phyloP scores from a whole-genome alignment of 2,113 vertebrate genomes.

The Eulemur rufifrons region DNA sequence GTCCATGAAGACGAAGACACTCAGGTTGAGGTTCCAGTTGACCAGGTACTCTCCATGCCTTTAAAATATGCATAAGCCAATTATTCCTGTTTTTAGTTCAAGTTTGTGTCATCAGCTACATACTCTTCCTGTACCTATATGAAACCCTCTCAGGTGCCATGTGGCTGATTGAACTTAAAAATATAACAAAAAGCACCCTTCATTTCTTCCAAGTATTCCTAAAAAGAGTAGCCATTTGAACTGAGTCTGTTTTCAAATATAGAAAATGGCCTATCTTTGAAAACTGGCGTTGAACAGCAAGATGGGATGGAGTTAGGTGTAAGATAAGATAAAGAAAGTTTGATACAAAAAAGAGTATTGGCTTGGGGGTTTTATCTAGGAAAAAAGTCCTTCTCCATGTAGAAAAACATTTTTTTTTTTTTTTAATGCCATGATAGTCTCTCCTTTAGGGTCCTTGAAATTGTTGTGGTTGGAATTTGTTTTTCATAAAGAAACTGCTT shows the following conservation, averaged over 20 bases:
- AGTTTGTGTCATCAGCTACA: background rate
- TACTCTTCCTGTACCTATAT: accelerated
- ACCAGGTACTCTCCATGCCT: constrained; percentile 82
- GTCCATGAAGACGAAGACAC: constrained; percentile 86
- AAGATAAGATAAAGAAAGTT: background rate
- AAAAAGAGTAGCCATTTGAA: background rate
- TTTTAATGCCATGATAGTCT: background rate
- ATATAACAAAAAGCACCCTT: background rate
- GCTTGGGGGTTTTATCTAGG: background rate
- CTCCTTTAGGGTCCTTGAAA: background rate
- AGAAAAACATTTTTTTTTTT: background rate
- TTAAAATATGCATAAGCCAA: accelerated
- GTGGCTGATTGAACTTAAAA: background rate
- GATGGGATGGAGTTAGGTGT: background rate
- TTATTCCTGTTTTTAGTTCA: background rate
- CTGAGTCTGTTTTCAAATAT: background rate
- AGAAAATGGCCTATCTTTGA: background rate
- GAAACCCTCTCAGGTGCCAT: background rate
- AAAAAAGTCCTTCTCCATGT: background rate
- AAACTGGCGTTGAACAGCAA: background rate
- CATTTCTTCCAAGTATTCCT: background rate
- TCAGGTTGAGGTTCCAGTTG: constrained; percentile 85
- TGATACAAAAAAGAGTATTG: background rate
- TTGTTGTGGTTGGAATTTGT: constrained; percentile 42
- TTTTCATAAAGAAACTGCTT: background rate